Evolutionary conservation across 2,797 vertebrate genomes (phyloP).

Genomic region (Cetoscarus ocellatus): DNA sequence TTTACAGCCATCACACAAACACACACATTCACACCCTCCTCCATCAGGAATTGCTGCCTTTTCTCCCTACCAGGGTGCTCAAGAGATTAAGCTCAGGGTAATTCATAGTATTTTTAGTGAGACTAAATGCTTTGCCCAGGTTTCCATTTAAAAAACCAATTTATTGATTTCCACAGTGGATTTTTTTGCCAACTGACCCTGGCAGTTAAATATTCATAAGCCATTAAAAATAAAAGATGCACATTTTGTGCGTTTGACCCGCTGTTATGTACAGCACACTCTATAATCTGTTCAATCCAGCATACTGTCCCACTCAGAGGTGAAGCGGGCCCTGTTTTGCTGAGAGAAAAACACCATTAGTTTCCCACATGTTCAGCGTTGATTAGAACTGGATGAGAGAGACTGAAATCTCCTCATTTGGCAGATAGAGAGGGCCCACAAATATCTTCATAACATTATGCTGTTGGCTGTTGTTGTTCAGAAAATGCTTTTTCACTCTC

Average conservation of each 20-base stretch:
- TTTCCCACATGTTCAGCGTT: constrained; percentile 76
- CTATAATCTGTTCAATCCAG: constrained; percentile 71
- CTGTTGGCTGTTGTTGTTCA: constrained; percentile 60
- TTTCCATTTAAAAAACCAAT: constrained; percentile 77
- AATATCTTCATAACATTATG: constrained; percentile 77
- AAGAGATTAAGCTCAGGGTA: constrained; percentile 76
- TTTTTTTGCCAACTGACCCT: constrained; percentile 69
- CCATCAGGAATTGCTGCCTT: constrained; percentile 63
- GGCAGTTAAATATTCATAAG: constrained; percentile 83
- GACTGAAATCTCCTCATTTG: constrained; percentile 78
- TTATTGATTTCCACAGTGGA: constrained; percentile 79
- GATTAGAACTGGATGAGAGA: constrained; percentile 81
- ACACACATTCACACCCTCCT: constrained; percentile 33
- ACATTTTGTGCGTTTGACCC: constrained; percentile 82
- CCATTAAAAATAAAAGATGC: constrained; percentile 85
- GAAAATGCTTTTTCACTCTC: constrained; percentile 57
- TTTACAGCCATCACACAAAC: constrained; percentile 25
- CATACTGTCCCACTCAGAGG: constrained; percentile 72
- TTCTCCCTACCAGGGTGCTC: constrained; percentile 62
- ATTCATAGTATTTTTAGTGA: constrained; percentile 75
- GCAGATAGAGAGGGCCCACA: constrained; percentile 62
- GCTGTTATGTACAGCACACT: constrained; percentile 66
- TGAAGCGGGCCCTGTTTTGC: constrained; percentile 65
- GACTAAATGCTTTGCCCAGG: constrained; percentile 70
- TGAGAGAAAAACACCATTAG: constrained; percentile 77